Evolutionary conservation across 2,888 invertebrate species (phyloP), one percentile per base, ranked within the genome.

Genomic region (Andrena marginata): DNA sequence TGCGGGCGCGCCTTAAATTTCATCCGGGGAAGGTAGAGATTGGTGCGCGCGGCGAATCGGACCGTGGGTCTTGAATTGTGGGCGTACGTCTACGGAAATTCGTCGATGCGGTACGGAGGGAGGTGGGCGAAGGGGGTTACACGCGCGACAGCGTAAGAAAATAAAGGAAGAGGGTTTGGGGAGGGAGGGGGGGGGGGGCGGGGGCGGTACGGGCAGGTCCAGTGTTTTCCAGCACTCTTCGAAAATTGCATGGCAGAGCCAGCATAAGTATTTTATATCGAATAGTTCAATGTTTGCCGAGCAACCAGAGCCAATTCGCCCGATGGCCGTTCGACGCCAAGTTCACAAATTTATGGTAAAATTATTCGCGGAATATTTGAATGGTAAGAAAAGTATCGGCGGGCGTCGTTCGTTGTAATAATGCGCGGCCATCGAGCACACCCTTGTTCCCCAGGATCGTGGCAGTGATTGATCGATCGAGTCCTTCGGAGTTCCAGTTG

Each of bases 241-340:
- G 89, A 82, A 90, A 91, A 91, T 90, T 90, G 91, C 90, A 87
- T 85, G 85, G 85, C 88, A 87, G 86, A 89, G 88, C 88, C 85
- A 86, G 87, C 83, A 87, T 85, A 84, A 87, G 88, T 90, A 91
- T 90, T 90, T 91, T 90, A 91, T 87, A 87, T 89, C 89, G 89
- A 90, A 90, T 87, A 88, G 87, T 89, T 90, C 89, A 89, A 90
- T 89, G 91, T 87, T 90, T 82, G 83, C 85, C 85, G 87, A 89
- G 89, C 87, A 88, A 90, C 86, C 90, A 77, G 87, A 90, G 88
- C 90, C 89, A 90, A 90, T 91, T 88, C 86, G 89, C 81, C 87
- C 84, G 87, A 89, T 88, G 87, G 87, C 82, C 78, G 84, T 84
- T 78, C 88, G 85, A 87, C 89, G 91, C 91, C 91, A 90, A 91